Conservation (phyloP, 2,797 vertebrate species). For the Galago senegalensis region DNA sequence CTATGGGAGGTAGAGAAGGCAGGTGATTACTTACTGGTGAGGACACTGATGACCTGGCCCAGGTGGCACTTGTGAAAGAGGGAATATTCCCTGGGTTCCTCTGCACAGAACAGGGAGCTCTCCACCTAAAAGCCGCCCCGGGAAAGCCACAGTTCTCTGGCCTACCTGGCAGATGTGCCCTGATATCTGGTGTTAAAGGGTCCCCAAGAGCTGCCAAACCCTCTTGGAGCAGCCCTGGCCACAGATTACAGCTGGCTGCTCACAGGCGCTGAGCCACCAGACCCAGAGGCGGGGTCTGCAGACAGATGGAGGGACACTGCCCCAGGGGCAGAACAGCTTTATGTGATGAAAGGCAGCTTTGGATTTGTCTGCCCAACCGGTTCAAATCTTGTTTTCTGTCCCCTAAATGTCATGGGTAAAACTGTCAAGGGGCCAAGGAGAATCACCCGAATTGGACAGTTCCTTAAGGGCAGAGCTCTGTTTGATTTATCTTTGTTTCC, state of each 20-base stretch:
- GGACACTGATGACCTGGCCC: neutral
- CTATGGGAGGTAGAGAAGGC: neutral
- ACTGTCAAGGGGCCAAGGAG: slow-evolving; percentile 7
- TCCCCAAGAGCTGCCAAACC: neutral
- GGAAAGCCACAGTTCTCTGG: neutral
- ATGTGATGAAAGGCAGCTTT: neutral
- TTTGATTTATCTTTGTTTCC: slow-evolving; percentile 19
- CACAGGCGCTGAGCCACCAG: neutral
- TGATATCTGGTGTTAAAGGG: neutral
- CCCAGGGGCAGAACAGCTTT: neutral
- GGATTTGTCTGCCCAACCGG: neutral
- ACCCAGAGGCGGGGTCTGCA: neutral
- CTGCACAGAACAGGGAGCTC: neutral
- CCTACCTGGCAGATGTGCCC: neutral
- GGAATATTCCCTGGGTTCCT: neutral
- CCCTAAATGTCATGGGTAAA: slow-evolving; percentile 15
- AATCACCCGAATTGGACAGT: neutral
- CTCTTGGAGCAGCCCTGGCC: neutral
- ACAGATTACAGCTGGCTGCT: neutral
- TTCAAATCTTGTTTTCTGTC: slow-evolving; percentile 49
- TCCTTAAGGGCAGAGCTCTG: neutral
- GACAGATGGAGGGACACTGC: neutral
- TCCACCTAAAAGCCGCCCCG: neutral
- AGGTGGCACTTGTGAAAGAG: neutral
- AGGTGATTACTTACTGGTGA: neutral